These are phyloP conservation scores for Theodoxus fluviatilis DNA, from an alignment of 2,888 invertebrate species.

Conservation along the genomic window DNA sequence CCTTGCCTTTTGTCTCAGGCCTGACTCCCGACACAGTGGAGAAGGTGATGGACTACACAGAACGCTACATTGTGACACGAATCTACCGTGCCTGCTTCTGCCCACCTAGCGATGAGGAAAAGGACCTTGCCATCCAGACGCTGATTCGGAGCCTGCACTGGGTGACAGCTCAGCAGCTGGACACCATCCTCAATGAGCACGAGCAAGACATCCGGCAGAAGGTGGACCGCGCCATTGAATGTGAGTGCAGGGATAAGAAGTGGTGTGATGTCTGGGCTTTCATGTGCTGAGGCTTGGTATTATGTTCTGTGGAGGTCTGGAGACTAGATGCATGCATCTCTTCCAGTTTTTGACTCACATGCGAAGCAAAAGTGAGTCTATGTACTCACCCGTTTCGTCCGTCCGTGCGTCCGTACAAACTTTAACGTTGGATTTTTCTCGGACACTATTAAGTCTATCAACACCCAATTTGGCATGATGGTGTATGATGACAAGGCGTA, in stretches of 20 bases:
- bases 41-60: slow-evolving; percentile 85
- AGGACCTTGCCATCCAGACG: slow-evolving; percentile 85
- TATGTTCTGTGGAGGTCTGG: neutral
- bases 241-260: slow-evolving; percentile 69
- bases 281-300: neutral
- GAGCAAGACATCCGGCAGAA: slow-evolving; percentile 84
- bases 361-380: too few relatives aligned
- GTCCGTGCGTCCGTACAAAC: too few relatives aligned
- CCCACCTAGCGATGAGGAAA: slow-evolving; percentile 84
- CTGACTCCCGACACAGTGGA: slow-evolving; percentile 79
- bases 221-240: slow-evolving; percentile 91
- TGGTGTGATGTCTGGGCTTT: neutral
- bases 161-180: slow-evolving; percentile 93
- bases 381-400: too few relatives aligned
- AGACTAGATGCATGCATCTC: too few relatives aligned
- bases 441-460: too few relatives aligned
- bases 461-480: too few relatives aligned
- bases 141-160: slow-evolving; percentile 94
- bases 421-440: too few relatives aligned
- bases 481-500: too few relatives aligned
- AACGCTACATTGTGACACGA: slow-evolving; percentile 90
- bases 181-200: slow-evolving; percentile 88
- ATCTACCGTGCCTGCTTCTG: slow-evolving; percentile 89
- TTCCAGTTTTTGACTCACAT: neutral
- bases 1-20: slow-evolving; percentile 65